phyloP scores from a whole-genome alignment of 2,888 invertebrate species.

The Thalpophila matura region DNA sequence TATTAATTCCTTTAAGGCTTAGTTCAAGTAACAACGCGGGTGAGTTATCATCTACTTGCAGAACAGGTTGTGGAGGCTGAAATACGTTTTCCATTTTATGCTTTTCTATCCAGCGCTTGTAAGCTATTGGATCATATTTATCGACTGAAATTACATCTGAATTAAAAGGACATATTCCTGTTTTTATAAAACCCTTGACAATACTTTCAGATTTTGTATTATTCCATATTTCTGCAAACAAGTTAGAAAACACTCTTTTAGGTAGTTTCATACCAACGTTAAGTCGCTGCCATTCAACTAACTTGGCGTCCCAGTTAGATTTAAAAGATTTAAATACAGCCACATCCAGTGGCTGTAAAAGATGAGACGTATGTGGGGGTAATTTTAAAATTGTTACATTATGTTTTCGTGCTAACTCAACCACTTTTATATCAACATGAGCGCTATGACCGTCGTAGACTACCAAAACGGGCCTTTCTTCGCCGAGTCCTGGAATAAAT shows the following conservation, averaged over 20 bases:
- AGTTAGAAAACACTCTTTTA: neutral
- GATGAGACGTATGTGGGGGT: conserved; percentile 20
- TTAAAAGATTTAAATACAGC: conserved; percentile 9
- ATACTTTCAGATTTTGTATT: conserved; percentile 10
- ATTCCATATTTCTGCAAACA: conserved; percentile 6
- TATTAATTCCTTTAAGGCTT: too few species aligned
- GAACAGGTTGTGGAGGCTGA: too few species aligned
- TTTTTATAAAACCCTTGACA: conserved; percentile 9
- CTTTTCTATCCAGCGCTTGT: too few species aligned
- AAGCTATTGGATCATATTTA: conserved; percentile 5
- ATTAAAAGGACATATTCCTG: conserved; percentile 1
- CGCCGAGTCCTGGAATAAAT: conserved; percentile 62
- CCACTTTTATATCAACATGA: conserved; percentile 7
- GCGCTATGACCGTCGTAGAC: conserved; percentile 16
- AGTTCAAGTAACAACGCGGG: too few species aligned
- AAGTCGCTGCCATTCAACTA: conserved; percentile 8
- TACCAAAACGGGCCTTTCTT: conserved; percentile 67
- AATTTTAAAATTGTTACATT: conserved; percentile 18
- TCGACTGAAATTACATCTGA: conserved; percentile 1
- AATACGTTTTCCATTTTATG: too few species aligned
- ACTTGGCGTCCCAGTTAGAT: conserved; percentile 4
- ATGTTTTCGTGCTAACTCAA: conserved; percentile 12
- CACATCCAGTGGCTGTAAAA: conserved; percentile 17
- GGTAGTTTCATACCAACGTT: conserved; percentile 7
- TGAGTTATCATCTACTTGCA: too few species aligned